A percentile compares a stretch with the other conserved stretches of the same genome.
Conservation (phyloP, 2,113 vertebrate species). For the Stictonetta naevosa region DNA sequence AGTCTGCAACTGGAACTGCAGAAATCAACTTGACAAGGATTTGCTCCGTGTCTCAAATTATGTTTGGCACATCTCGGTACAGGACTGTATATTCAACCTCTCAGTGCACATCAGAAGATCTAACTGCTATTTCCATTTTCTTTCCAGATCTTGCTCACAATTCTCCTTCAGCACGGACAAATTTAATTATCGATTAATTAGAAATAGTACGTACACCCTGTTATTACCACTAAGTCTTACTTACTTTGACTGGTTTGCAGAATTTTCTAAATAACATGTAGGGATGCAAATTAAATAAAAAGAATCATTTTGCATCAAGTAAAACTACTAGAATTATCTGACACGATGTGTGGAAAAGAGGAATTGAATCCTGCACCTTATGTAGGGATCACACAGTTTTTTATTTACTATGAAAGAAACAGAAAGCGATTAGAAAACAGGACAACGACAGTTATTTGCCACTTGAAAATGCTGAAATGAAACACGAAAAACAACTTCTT, state of each 20-base stretch:
- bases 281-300: neutral
- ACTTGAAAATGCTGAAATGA: neutral
- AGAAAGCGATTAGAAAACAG: neutral
- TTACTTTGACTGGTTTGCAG: neutral
- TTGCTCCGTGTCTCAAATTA: neutral
- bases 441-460: neutral
- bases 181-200: neutral
- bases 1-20: neutral
- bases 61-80: neutral
- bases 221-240: neutral
- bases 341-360: neutral
- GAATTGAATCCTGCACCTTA: neutral
- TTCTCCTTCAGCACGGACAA: neutral
- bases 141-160: neutral
- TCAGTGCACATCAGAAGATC: neutral
- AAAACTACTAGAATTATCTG: neutral
- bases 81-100: neutral
- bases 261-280: neutral
- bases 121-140: neutral
- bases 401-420: conserved; percentile 24
- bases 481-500: neutral
- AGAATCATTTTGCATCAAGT: neutral
- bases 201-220: neutral
- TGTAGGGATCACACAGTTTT: neutral
- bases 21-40: neutral